Percentiles rank a stretch among this genome's conserved stretches.
These are phyloP conservation scores for Protodeltote pygarga DNA, from an alignment of 2,888 invertebrate species.

Conservation along the genomic window DNA sequence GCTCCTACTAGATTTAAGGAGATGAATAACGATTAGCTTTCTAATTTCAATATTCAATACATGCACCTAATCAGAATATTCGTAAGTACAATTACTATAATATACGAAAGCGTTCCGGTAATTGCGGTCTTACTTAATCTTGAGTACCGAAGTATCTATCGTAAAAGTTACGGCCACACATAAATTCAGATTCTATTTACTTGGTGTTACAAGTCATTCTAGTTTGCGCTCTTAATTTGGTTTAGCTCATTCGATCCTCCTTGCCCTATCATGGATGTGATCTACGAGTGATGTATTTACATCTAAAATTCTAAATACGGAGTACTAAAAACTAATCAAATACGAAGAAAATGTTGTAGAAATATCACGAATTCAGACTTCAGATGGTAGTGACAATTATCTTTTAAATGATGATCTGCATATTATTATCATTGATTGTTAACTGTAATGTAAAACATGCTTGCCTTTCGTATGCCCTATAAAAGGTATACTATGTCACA, in stretches of 20 bases:
- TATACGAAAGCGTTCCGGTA: conserved; percentile 25
- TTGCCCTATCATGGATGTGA: conserved; percentile 6
- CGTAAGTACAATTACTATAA: conserved; percentile 21
- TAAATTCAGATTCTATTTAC: conserved; percentile 24
- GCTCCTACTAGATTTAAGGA: no score
- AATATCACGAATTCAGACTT: no score
- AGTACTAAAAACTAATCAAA: conserved; percentile 34
- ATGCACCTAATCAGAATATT: conserved; percentile 22
- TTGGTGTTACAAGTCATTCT: conserved; percentile 31
- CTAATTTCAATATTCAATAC: neutral
- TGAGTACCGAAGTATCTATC: conserved; percentile 28
- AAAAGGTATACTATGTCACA: no score
- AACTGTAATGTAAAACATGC: no score
- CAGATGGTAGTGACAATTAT: no score
- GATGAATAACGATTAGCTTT: no score
- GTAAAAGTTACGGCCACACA: conserved; percentile 22
- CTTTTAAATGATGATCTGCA: no score
- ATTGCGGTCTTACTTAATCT: conserved; percentile 41
- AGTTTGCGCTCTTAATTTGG: conserved; percentile 6
- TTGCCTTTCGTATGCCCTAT: no score
- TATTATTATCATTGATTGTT: no score
- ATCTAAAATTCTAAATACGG: conserved; percentile 30
- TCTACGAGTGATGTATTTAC: conserved; percentile 23
- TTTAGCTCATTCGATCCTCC: conserved; percentile 23
- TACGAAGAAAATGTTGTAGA: no score